Evolutionary conservation across 2,797 vertebrate species (phyloP).

Genomic region (Takifugu ocellatus): DNA sequence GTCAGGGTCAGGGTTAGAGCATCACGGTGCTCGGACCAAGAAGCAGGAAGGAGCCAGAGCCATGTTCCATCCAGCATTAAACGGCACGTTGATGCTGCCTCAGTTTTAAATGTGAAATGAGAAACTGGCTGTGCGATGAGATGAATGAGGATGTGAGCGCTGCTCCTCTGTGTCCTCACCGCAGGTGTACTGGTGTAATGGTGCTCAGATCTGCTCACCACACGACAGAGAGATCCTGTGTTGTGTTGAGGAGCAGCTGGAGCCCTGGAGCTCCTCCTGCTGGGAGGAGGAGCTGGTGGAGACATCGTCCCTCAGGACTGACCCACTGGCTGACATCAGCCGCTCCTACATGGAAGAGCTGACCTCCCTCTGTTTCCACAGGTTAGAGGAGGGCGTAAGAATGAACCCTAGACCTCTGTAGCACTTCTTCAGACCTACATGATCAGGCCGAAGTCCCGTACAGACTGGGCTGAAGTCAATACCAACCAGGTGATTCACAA

Average conservation of each 20-base stretch:
- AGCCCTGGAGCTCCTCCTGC: slow-evolving; percentile 89
- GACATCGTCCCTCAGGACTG: slow-evolving; percentile 76
- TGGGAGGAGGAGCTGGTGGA: slow-evolving; percentile 86
- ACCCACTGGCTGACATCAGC: slow-evolving; percentile 83
- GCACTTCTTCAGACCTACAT: no score
- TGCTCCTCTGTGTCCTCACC: slow-evolving; percentile 6
- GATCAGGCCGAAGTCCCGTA: no score
- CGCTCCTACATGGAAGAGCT: slow-evolving; percentile 87
- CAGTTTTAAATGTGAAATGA: no score
- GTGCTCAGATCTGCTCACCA: slow-evolving; percentile 89
- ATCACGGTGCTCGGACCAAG: no score
- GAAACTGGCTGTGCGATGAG: not conserved
- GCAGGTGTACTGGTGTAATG: slow-evolving; percentile 94
- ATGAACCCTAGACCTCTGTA: no score
- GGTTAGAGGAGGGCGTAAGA: slow-evolving; percentile 63
- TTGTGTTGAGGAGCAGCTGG: slow-evolving; percentile 84
- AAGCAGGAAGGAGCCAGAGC: no score
- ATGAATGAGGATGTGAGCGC: not conserved
- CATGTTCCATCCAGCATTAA: no score
- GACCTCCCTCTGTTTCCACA: slow-evolving; percentile 84
- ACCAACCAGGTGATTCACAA: no score
- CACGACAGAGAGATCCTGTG: slow-evolving; percentile 89
- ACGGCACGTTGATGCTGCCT: no score
- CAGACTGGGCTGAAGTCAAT: no score
- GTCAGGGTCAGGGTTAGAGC: no score